phyloP scores from a whole-genome alignment of 92 coral and sea anemone genomes.

The Isaurus tuberculatus region DNA sequence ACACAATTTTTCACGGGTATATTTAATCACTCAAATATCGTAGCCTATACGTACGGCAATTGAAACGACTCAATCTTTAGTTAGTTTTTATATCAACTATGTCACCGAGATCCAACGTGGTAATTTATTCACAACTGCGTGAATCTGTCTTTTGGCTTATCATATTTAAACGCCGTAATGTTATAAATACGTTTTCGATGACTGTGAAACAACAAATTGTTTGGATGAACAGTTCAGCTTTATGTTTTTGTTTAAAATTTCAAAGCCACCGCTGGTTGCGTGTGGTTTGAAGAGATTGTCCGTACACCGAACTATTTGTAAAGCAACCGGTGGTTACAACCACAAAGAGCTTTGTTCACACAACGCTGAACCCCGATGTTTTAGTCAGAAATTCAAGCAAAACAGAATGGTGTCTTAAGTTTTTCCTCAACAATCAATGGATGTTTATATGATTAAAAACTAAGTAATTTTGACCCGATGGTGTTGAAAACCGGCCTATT shows the following conservation, averaged over 20 bases:
- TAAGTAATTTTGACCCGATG: slow-evolving; percentile 19
- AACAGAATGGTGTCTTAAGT: slow-evolving; percentile 31
- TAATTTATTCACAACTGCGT: slow-evolving; percentile 66
- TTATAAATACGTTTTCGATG: not conserved
- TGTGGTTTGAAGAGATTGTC: slow-evolving; percentile 58
- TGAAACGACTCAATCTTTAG: slow-evolving; percentile 35
- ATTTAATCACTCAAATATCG: slow-evolving; percentile 36
- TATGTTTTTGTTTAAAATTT: slow-evolving; percentile 43
- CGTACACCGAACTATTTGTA: slow-evolving; percentile 45
- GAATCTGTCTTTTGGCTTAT: slow-evolving; percentile 39
- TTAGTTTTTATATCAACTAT: slow-evolving; percentile 54
- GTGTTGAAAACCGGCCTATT: slow-evolving; percentile 23
- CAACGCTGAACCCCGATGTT: slow-evolving; percentile 33
- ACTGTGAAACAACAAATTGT: slow-evolving; percentile 7
- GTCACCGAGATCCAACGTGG: slow-evolving; percentile 61
- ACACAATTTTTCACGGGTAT: slow-evolving; percentile 49
- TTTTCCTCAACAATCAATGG: slow-evolving; percentile 23
- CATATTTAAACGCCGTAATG: not conserved
- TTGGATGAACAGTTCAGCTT: slow-evolving; percentile 12
- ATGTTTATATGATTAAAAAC: slow-evolving; percentile 37
- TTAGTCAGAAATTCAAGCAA: slow-evolving; percentile 33
- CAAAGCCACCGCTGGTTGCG: slow-evolving; percentile 36
- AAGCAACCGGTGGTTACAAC: slow-evolving; percentile 81
- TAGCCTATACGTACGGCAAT: slow-evolving; percentile 38
- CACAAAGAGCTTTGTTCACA: slow-evolving; percentile 80